These are phyloP conservation scores for Schrankia costaestrigalis DNA, from an alignment of 2,888 invertebrate genomes.

Conservation along the genomic window DNA sequence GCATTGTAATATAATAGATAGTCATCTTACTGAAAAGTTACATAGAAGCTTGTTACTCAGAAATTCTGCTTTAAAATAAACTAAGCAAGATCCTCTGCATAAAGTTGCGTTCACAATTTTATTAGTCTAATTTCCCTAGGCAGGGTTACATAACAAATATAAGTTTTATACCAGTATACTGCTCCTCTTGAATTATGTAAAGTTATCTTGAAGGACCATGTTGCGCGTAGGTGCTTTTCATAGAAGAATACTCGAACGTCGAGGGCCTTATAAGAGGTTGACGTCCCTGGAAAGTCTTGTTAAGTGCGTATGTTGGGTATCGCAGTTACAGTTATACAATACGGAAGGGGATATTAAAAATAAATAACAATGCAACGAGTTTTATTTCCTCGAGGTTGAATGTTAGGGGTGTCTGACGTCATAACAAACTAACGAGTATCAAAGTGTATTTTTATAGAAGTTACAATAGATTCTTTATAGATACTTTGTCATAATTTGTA, in stretches of 20 bases:
- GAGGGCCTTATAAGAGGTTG: constrained; percentile 54
- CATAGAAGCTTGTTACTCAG: too few species aligned
- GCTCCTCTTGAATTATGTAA: constrained; percentile 44
- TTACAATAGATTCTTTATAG: too few species aligned
- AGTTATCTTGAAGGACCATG: constrained; percentile 56
- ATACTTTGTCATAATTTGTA: too few species aligned
- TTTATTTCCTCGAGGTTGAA: constrained; percentile 9
- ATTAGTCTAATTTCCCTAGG: constrained; percentile 37
- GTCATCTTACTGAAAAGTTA: too few species aligned
- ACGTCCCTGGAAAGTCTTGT: constrained; percentile 44
- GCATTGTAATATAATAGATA: too few species aligned
- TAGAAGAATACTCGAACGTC: constrained; percentile 55
- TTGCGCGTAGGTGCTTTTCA: constrained; percentile 61
- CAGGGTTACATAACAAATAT: constrained; percentile 34
- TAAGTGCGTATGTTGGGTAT: constrained; percentile 37
- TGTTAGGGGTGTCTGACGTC: constrained; percentile 13
- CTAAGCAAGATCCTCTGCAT: too few species aligned
- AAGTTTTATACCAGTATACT: constrained; percentile 31
- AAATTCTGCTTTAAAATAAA: too few species aligned
- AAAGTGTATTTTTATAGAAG: too few species aligned
- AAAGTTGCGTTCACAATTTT: too few species aligned
- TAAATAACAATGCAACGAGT: constrained; percentile 32
- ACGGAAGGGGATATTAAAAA: constrained; percentile 28
- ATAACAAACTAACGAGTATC: too few species aligned
- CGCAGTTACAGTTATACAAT: constrained; percentile 31